Base-by-base conservation (phyloP, 2,113 vertebrate genomes). In the Copsychus sechellarum region DNA sequence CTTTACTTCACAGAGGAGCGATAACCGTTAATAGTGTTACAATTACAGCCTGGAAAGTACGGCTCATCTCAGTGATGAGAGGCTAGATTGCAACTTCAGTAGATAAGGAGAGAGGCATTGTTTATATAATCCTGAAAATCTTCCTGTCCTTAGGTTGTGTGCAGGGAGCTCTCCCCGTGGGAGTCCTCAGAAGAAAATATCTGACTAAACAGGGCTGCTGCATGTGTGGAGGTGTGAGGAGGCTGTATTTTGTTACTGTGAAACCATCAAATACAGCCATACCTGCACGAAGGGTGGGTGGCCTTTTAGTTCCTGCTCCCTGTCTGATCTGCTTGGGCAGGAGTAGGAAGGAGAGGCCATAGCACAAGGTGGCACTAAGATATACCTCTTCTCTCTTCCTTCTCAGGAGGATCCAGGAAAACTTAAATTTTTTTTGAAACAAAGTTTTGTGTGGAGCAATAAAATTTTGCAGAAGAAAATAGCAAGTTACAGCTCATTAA, bases 1-100 rank as follows among this genome's bases (percentile, higher is more conserved):
- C 47, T 86, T 96, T 94, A 78, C 88, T 90, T 93, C 80, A 90
- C 81, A 34, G 88, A 71, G 67, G 17, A 62, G 54, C 10, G n/a
- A 77, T 92, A 86, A 66, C 47, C 56, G 74, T 79, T 90, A 86
- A 88, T 69, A 92, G 79, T 80, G 61, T 90, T 90, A 74, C 61
- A 96, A 92, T 96, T 94, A 86, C 72, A 74, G 79, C 51, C 36
- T 47, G 80, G 79, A 86, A 92, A 60, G 15, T 56, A 45, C 1
- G 3, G 9, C 50, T 51, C 28, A 51, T 28, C 28, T 51, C 26
- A 29, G 47, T 33, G 67, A 67, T 51, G 62, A 70, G 54, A 47
- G 29, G 69, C 34, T 57, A 33, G 79, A 40, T 67, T 83, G 71
- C 45, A 73, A 64, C 90, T 94, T 93, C 62, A 66, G 2, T 21